Evolutionary conservation across 2,888 invertebrate genomes (phyloP).

Genomic region (Zygaena filipendulae): DNA sequence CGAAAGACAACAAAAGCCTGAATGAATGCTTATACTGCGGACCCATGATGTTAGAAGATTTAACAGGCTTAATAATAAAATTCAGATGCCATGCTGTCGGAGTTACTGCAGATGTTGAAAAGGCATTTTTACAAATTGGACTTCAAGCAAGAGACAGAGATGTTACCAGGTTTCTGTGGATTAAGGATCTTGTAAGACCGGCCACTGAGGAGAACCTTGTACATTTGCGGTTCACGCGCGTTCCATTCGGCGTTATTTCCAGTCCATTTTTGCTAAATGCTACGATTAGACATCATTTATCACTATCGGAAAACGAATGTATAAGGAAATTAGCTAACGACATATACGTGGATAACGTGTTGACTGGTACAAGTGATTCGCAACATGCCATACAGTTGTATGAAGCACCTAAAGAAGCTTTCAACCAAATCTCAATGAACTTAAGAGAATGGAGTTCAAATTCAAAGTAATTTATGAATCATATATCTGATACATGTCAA

Average conservation of each 20-base stretch:
- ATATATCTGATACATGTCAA: not conserved
- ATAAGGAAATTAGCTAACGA: slow-evolving; percentile 5
- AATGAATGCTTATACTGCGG: slow-evolving; percentile 7
- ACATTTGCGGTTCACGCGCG: slow-evolving; percentile 10
- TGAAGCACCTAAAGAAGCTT: not conserved
- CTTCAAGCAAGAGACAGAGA: slow-evolving; percentile 5
- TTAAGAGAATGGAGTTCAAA: slow-evolving; percentile 11
- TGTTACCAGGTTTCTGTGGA: slow-evolving; percentile 1
- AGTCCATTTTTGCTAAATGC: slow-evolving; percentile 18
- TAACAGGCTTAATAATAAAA: no score
- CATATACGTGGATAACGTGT: slow-evolving; percentile 15
- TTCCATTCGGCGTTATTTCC: slow-evolving; percentile 15
- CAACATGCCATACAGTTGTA: slow-evolving; percentile 7
- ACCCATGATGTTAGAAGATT: no score
- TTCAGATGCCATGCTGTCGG: not conserved
- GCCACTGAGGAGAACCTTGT: slow-evolving; percentile 6
- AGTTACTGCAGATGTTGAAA: slow-evolving; percentile 5
- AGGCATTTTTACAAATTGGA: slow-evolving; percentile 9
- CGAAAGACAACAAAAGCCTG: slow-evolving; percentile 2
- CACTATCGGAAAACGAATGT: not conserved
- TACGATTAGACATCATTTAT: slow-evolving; percentile 13
- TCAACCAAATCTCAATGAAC: slow-evolving; percentile 11
- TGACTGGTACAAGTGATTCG: slow-evolving; percentile 2
- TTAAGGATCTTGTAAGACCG: slow-evolving; percentile 1
- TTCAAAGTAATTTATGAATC: slow-evolving; percentile 4